Base-by-base conservation (phyloP, 2,888 invertebrate genomes). In the Xylocampa areola region DNA sequence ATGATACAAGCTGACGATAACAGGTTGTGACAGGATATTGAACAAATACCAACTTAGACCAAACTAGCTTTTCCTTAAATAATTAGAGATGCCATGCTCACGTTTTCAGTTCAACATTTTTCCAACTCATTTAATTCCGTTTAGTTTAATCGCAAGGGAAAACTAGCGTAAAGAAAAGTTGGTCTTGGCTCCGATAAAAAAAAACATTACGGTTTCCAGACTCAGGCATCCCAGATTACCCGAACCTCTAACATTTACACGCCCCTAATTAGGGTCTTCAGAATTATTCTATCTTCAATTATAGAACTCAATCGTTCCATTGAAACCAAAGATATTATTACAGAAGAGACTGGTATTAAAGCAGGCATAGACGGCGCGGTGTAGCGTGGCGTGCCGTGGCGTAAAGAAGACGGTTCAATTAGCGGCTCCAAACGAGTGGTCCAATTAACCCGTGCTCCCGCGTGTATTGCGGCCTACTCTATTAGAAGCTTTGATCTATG, bases 391-490 rank as follows among this genome's bases (percentile, higher is more conserved):
- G n/a, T n/a, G 13, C 25, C 29, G 21, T 13, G 48, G 65, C 43
- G 51, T 49, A 62, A 63, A 75, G 68, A 75, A 75, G 68, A 63
- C 62, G 51, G 53, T 57, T 67, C 73, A 72, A 73, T 73, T 76
- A 68, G 73, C 53, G 53, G 48, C 44, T 54, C 17, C 47, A 47
- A 54, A 54, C 51, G 71, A 74, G 60, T 57, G 48, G 29, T 41
- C 75, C 75, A 74, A 71, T 71, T 74, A 71, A 57, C 65, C 63
- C 55, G 36, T 33, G 23, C 55, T 57, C 74, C 48, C 75, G 29
- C 48, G 71, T 33, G 65, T 74, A 74, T 49, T 47, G 59, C 35
- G 41, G 25, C 21, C 43, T 35, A 50, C 35, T 65, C 51, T 60
- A 60, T 71, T 57, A 60, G 45, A 48, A 19, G 43, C 41, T 70